A percentile compares a stretch with the other conserved stretches of the same genome.
These are phyloP conservation scores for Oncorhynchus kisutch DNA, from an alignment of 2,113 vertebrate genomes.

Conservation along the genomic window DNA sequence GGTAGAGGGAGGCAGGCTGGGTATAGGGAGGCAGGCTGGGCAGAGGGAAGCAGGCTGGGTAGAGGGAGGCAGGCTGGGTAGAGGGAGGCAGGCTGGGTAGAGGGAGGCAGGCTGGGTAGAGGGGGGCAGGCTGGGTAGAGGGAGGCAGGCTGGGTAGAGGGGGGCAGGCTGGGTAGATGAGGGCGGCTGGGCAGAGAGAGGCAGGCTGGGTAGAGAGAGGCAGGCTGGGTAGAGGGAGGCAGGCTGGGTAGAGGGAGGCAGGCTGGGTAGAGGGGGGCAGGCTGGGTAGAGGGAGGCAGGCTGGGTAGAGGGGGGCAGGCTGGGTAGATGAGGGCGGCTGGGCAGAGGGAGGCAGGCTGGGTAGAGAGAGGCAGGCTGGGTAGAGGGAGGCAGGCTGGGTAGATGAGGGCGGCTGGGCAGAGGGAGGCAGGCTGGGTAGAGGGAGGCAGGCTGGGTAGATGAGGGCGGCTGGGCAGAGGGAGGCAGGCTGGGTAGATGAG, in stretches of 20 bases:
- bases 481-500: not conserved
- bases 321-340: not conserved
- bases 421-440: constrained; percentile 9
- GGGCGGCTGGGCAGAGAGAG: not conserved
- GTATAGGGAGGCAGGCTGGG: not conserved
- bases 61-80: no score
- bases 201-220: not conserved
- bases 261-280: not conserved
- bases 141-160: no score
- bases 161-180: no score
- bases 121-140: no score
- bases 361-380: not conserved
- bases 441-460: no score
- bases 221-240: not conserved
- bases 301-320: no score
- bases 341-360: not conserved
- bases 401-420: no score
- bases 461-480: no score
- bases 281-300: no score
- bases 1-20: not conserved
- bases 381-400: not conserved
- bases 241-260: no score
- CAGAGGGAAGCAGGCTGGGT: not conserved
- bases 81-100: no score
- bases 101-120: constrained; percentile 9